Evolutionary conservation across 2,888 invertebrate species (phyloP), one percentile per base, ranked within the genome.

Genomic region (Mythimna albipuncta): DNA sequence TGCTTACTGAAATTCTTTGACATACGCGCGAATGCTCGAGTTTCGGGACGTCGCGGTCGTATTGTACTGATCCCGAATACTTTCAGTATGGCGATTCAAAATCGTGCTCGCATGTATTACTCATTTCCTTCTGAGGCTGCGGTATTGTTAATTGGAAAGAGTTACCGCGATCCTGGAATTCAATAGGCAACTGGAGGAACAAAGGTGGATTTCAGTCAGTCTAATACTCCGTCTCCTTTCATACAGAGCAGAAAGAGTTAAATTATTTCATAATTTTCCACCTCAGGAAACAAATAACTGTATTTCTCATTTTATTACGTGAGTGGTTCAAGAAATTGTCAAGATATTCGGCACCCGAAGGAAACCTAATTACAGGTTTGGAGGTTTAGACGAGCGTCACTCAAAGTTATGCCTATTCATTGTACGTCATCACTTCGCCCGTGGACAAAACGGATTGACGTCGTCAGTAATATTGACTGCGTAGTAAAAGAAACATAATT

Each of bases 1-100:
- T 77, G 65, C 52, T 72, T 72, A 44, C 62, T 38, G 38, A 62
- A 77, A 71, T 79, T 81, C 63, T 79, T 71, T 77, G 77, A 70
- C 65, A 81, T 58, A 65, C 26, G 38, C 57, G 47, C n/a, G 54
- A 52, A 57, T 32, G 32, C 32, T 79, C 50, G 57, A 50, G 44
- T 59, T 35, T 61, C 55, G 41, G 52, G 32, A n/a, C 44, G 52
- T 44, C 47, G 47, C 19, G 47, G 47, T 47, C 61, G 26, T 35
- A 54, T 38, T 52, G 44, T 64, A 57, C 0, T 11, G 11, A 58
- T 38, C 11, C 10, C 11, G 38, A 21, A 59, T 54, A 63, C 13
- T 59, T 44, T 5, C 19, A 62, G 35, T 57, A n/a, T 32, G 6
- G 38, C 35, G 7, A 50, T 62, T 55, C 19, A 35, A 55, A 47